Evolutionary conservation across 1,140 invertebrate genomes (phyloP).

Genomic region (Riptortus pedestris): DNA sequence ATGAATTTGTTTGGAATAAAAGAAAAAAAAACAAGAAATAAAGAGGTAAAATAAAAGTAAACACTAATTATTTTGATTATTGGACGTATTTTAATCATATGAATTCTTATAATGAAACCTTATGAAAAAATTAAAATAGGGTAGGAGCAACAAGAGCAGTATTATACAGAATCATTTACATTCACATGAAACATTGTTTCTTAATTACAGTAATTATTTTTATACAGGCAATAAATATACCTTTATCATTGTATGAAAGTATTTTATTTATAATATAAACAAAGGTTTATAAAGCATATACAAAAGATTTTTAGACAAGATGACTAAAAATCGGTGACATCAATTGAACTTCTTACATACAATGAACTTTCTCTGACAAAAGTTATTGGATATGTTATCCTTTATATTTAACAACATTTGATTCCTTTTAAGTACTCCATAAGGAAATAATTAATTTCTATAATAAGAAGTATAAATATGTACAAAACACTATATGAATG

Average conservation of each 20-base stretch:
- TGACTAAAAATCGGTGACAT: neutral
- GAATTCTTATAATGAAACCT: slow-evolving; percentile 31
- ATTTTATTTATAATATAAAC: slow-evolving; percentile 2
- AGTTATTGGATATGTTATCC: slow-evolving; percentile 16
- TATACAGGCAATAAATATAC: neutral
- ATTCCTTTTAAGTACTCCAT: slow-evolving; percentile 21
- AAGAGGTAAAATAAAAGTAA: too few species aligned
- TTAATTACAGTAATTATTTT: slow-evolving; percentile 19
- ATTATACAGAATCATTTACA: slow-evolving; percentile 29
- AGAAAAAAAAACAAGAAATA: too few species aligned
- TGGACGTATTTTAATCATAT: slow-evolving; percentile 31
- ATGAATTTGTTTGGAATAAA: too few species aligned
- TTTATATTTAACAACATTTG: slow-evolving; percentile 13
- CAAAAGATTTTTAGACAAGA: neutral
- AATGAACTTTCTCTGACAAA: slow-evolving; percentile 5
- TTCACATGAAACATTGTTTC: slow-evolving; percentile 17
- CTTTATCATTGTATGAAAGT: neutral
- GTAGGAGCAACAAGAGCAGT: slow-evolving; percentile 21
- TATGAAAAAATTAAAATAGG: slow-evolving; percentile 29
- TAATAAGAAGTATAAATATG: slow-evolving; percentile 24
- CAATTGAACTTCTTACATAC: neutral
- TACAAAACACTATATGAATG: slow-evolving; percentile 25
- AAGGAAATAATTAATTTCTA: slow-evolving; percentile 5
- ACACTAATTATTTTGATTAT: slow-evolving; percentile 27
- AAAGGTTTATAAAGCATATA: slow-evolving; percentile 3